Percentiles rank a stretch among this genome's conserved stretches.
Evolutionary conservation across 2,113 vertebrate species (phyloP).

Genomic region (Ammodytes dubius): DNA sequence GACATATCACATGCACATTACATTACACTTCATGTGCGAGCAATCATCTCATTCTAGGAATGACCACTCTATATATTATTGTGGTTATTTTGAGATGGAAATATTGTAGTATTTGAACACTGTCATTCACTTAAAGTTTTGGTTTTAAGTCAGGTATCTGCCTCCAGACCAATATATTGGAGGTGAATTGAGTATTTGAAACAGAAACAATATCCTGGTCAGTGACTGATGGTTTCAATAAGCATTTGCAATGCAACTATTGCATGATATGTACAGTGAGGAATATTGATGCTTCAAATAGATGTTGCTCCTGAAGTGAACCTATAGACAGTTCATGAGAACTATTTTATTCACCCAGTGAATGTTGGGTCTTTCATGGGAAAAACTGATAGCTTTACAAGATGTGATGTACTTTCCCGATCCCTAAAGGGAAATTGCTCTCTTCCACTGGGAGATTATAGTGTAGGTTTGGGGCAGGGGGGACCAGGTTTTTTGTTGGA

Average conservation of each 20-base stretch:
- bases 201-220: slow-evolving; percentile 10
- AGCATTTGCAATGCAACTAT: neutral
- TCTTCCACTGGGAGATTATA: neutral
- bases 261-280: neutral
- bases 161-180: neutral
- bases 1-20: neutral
- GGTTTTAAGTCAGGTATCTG: neutral
- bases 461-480: neutral
- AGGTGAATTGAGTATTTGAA: neutral
- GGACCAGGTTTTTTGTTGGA: neutral
- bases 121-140: neutral
- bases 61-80: neutral
- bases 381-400: slow-evolving; percentile 7
- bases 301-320: neutral
- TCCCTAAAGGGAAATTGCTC: slow-evolving; percentile 16
- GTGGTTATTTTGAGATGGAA: neutral
- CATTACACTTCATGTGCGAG: neutral
- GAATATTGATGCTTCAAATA: neutral
- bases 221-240: neutral
- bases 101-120: neutral
- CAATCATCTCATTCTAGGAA: slow-evolving; percentile 7
- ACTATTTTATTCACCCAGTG: slow-evolving; percentile 2
- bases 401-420: slow-evolving; percentile 1
- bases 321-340: neutral
- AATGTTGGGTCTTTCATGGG: neutral